Evolutionary conservation across 2,888 invertebrate species (phyloP), one percentile per base, ranked within the genome.

Genomic region (Agrotis clavis): DNA sequence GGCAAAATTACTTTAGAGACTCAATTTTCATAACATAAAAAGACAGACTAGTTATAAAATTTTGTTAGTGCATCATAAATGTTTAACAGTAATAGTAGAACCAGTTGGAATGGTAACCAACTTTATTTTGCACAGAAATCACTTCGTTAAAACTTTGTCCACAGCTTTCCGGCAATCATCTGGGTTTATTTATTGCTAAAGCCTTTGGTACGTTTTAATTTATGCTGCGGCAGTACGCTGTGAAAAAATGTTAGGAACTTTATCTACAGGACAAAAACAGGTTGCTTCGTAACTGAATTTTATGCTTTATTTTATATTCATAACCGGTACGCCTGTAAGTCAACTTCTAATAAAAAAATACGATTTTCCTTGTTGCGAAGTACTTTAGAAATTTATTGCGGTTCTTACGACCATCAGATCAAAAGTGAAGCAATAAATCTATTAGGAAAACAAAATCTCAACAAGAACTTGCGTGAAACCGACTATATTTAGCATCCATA

Each of bases 131-230:
- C 21, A 61, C 81, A 82, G 82, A 86, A 89, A 89, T 86, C 82
- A 89, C 88, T 91, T 92, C 92, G 92, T 92, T 93, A 92, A 92
- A 93, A 92, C 86, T 91, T 90, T 84, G 67, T 76, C 81, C 76
- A 79, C 82, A 72, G 82, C 70, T 85, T 86, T 86, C 81, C 78
- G 82, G 74, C 83, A 80, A 87, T 88, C 83, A 86, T 83, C 50
- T 64, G 74, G 70, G 45, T 85, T 83, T 81, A 75, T 86, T 87
- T 85, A 82, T 79, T 77, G 64, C 74, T 73, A 70, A 82, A 83
- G 57, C 74, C 74, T 85, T 82, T 83, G 64, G 66, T 66, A 71
- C 30, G 69, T 65, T 84, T 79, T 71, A 70, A 75, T 77, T 80
- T 77, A 71, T 67, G 54, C 66, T 67, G 14, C 50, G 62, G 53